Base-by-base conservation (phyloP, 2,888 invertebrate species). In the Lamellibrachia columna region DNA sequence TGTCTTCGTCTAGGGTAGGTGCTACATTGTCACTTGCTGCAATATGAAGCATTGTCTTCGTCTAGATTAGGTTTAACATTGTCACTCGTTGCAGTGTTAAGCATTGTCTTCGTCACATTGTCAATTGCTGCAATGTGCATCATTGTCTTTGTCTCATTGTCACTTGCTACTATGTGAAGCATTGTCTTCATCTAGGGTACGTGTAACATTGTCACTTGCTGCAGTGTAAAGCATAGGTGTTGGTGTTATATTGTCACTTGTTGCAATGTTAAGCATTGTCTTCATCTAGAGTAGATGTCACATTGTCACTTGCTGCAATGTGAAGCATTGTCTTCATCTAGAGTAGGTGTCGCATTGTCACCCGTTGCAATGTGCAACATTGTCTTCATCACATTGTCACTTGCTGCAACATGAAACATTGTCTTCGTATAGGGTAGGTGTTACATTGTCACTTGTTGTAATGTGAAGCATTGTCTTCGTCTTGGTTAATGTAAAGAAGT, bases 11-110 rank as follows among this genome's bases (percentile, higher is more conserved):
- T 96, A n/a, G 94, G 40, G 40, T 40, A 40, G 40, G 40, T 40
- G 40, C 40, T 40, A 40, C 40, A 40, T 97, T n/a, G 95, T 97
- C 8, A 94, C 95, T 90, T 95, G 95, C 55, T 96, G 96, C 7
- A 96, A 96, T 93, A 95, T 95, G 8, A 94, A 95, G 60, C 95
- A 95, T 92, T 94, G 95, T 11, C 94, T 97, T 22, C 93, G 94
- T 53, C 92, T 96, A n/a, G 94, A 1, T 0, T 40, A 40, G 40
- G 40, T 40, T 40, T 40, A 40, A 40, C 40, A 40, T 97, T n/a
- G 95, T 97, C 8, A 94, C 95, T 90, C 95, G 95, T 53, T 96
- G 96, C 7, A 96, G 96, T 93, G 95, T 95, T 7, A 94, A 95
- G 60, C 95, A 95, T 92, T 94, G 95, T 11, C 94, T 97, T 22